A percentile compares a stretch with the other conserved stretches of the same genome.
Conservation (phyloP, 92 coral and sea anemone genomes). For the Diadumene lineata region DNA sequence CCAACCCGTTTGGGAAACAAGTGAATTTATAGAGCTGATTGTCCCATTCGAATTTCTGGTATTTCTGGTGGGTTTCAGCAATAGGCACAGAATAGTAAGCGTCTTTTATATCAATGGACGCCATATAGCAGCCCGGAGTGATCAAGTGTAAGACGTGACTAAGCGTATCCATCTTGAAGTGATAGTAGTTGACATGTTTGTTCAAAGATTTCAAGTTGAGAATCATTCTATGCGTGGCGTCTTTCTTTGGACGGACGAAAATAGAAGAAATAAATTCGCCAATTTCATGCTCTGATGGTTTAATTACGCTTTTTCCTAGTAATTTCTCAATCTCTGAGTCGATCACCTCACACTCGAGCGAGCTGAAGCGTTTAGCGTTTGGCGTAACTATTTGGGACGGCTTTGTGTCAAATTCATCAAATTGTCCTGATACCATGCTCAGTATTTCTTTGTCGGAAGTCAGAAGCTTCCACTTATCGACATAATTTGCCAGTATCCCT, state of each 20-base stretch:
- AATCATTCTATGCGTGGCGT: slow-evolving; percentile 30
- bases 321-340: slow-evolving; percentile 38
- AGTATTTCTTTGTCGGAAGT: slow-evolving; percentile 9
- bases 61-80: slow-evolving; percentile 7
- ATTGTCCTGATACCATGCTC: not conserved
- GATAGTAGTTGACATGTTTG: slow-evolving; percentile 24
- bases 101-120: slow-evolving; percentile 30
- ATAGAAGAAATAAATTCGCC: slow-evolving; percentile 38
- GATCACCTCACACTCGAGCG: slow-evolving; percentile 31
- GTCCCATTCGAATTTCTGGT: slow-evolving; percentile 21
- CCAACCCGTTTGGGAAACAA: slow-evolving; percentile 46
- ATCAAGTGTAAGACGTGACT: slow-evolving; percentile 1
- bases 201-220: slow-evolving; percentile 39
- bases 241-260: slow-evolving; percentile 40
- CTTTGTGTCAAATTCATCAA: slow-evolving; percentile 23
- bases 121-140: slow-evolving; percentile 5
- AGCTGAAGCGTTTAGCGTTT: slow-evolving; percentile 11
- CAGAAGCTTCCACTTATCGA: slow-evolving; percentile 27
- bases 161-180: slow-evolving; percentile 58
- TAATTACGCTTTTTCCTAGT: slow-evolving; percentile 45
- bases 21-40: slow-evolving; percentile 38
- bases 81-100: slow-evolving; percentile 30
- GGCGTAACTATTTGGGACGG: slow-evolving; percentile 18
- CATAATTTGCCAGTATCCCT: no score
- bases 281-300: not conserved